A percentile compares a stretch with the other conserved stretches of the same genome.
Evolutionary conservation across 92 coral and sea anemone species (phyloP).

Genomic region (Meandrina meandrites): DNA sequence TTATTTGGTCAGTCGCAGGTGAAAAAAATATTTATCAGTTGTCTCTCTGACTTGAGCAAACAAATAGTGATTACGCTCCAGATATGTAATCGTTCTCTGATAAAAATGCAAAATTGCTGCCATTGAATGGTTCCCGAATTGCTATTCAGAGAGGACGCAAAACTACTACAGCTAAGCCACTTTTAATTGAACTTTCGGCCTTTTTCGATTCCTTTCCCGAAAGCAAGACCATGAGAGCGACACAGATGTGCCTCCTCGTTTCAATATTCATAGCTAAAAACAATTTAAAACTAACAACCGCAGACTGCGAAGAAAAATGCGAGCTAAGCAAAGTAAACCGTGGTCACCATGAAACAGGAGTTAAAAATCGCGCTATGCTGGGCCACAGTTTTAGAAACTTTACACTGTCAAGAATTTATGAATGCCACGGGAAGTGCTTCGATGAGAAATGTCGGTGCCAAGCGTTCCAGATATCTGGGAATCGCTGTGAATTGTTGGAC

Average conservation of each 20-base stretch:
- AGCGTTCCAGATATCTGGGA: slow-evolving; percentile 35
- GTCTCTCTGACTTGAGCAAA: not conserved
- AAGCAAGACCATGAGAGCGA: not conserved
- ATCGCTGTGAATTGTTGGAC: slow-evolving; percentile 35
- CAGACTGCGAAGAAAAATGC: not conserved
- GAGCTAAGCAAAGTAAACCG: slow-evolving; percentile 12
- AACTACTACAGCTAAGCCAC: not conserved
- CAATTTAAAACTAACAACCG: not conserved
- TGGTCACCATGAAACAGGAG: not conserved
- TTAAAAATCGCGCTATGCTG: slow-evolving; percentile 13
- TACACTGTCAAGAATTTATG: not conserved
- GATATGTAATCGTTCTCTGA: not conserved
- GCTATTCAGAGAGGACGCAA: not conserved
- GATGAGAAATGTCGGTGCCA: slow-evolving; percentile 45
- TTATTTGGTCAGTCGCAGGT: not conserved
- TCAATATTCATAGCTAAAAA: not conserved
- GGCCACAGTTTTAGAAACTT: slow-evolving; percentile 48
- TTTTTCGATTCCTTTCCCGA: not conserved
- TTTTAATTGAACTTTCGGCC: too few species aligned
- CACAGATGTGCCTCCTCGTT: not conserved
- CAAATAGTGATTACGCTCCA: not conserved
- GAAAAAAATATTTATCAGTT: not conserved
- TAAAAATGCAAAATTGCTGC: not conserved
- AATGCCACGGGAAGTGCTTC: slow-evolving; percentile 38
- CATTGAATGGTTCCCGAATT: not conserved